phyloP scores from a whole-genome alignment of 2,888 invertebrate species.

The Cylindroiulus punctatus region DNA sequence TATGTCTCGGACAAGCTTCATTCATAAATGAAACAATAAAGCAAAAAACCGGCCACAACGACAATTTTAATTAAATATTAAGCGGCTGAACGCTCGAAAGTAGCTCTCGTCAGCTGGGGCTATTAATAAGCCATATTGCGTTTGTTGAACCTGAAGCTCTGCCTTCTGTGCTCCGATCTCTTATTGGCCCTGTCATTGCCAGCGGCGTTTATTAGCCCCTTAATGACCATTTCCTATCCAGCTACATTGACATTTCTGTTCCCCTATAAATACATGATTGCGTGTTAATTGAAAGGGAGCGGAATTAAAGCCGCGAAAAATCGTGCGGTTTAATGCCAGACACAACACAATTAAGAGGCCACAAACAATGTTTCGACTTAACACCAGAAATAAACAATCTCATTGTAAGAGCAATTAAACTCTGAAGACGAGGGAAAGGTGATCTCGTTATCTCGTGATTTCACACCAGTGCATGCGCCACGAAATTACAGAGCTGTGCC shows the following conservation, averaged over 20 bases:
- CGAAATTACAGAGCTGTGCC: too few species aligned
- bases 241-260: background rate
- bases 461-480: too few species aligned
- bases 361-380: background rate
- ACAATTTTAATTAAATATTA: constrained; percentile 47
- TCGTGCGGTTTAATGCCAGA: background rate
- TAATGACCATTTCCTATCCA: constrained; percentile 33
- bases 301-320: background rate
- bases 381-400: background rate
- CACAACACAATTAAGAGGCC: background rate
- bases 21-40: constrained; percentile 45
- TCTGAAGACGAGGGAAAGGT: too few species aligned
- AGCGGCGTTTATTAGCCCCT: background rate
- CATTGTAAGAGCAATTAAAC: background rate
- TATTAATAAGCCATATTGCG: constrained; percentile 38
- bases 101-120: constrained; percentile 14
- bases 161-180: background rate
- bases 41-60: constrained; percentile 16
- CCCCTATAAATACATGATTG: background rate
- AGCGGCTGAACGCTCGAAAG: background rate
- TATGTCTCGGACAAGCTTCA: constrained; percentile 39
- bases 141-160: background rate
- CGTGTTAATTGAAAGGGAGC: constrained; percentile 21
- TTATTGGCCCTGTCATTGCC: constrained; percentile 1
- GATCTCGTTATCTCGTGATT: too few species aligned